phyloP scores from a whole-genome alignment of 1,140 invertebrate genomes.

The Coelopa frigida region DNA sequence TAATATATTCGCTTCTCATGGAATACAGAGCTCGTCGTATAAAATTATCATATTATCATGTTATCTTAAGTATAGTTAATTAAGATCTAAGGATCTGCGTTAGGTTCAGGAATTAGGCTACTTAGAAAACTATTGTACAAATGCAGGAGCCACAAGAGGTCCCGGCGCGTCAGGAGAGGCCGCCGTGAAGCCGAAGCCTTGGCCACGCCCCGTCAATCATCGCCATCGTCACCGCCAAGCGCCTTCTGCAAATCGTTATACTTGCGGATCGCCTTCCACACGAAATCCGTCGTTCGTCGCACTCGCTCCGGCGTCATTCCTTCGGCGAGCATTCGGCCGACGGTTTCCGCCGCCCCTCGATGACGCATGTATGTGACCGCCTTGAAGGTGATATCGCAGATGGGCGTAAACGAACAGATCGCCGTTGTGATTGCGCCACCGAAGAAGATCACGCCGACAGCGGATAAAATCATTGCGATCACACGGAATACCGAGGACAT shows the following conservation, averaged over 20 bases:
- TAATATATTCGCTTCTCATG: too few species aligned
- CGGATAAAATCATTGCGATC: constrained; percentile 30
- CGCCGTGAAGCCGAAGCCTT: too few species aligned
- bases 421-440: constrained; percentile 52
- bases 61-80: too few species aligned
- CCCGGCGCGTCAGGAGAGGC: too few species aligned
- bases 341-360: constrained; percentile 30
- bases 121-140: too few species aligned
- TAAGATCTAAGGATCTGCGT: too few species aligned
- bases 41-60: too few species aligned
- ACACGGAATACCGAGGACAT: constrained; percentile 38
- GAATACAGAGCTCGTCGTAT: too few species aligned
- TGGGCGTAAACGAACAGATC: constrained; percentile 57
- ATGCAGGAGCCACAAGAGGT: too few species aligned
- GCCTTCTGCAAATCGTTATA: constrained; percentile 51
- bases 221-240: constrained; percentile 10
- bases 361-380: constrained; percentile 45
- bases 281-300: constrained; percentile 52
- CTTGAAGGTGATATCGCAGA: constrained; percentile 55
- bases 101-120: too few species aligned
- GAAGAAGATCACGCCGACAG: constrained; percentile 51
- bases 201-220: not conserved
- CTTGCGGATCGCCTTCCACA: constrained; percentile 57
- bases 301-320: constrained; percentile 48
- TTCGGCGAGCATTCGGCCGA: constrained; percentile 32